phyloP scores from a whole-genome alignment of 2,113 vertebrate species.

The Sigmodon hispidus region DNA sequence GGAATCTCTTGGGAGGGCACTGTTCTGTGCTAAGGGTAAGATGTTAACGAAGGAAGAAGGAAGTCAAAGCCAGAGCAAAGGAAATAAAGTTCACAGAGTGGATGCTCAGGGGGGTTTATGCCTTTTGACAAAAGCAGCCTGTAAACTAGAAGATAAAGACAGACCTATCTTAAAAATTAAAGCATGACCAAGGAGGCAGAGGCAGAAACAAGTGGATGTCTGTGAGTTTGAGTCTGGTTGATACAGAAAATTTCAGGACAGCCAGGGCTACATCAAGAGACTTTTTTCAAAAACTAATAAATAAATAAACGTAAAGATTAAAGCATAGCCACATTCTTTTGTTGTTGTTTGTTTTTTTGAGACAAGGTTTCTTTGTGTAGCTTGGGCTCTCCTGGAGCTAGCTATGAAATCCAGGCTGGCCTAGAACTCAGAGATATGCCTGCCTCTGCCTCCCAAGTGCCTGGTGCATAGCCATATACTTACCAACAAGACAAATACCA shows the following conservation, averaged over 20 bases:
- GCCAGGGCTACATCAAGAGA: background rate
- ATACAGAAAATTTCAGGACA: background rate
- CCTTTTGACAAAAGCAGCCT: conserved; percentile 41
- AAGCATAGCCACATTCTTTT: background rate
- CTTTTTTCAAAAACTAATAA: background rate
- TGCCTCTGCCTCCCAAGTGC: too few relatives aligned
- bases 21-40: background rate
- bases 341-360: too few relatives aligned
- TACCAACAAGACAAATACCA: background rate
- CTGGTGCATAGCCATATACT: background rate
- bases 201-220: background rate
- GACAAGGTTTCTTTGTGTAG: too few relatives aligned
- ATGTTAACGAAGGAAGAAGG: conserved; percentile 21
- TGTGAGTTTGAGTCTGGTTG: background rate
- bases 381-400: too few relatives aligned
- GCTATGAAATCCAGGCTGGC: too few relatives aligned
- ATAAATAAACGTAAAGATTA: background rate
- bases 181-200: background rate
- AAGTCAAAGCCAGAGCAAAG: conserved; percentile 10
- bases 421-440: too few relatives aligned
- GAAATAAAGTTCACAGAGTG: conserved; percentile 41
- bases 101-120: background rate
- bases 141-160: conserved; percentile 46
- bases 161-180: conserved; percentile 39
- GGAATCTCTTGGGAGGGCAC: background rate